Percentiles rank a stretch among this genome's conserved stretches.
phyloP scores from a whole-genome alignment of 1,140 invertebrate species.

The Trachymyrmex septentrionalis region DNA sequence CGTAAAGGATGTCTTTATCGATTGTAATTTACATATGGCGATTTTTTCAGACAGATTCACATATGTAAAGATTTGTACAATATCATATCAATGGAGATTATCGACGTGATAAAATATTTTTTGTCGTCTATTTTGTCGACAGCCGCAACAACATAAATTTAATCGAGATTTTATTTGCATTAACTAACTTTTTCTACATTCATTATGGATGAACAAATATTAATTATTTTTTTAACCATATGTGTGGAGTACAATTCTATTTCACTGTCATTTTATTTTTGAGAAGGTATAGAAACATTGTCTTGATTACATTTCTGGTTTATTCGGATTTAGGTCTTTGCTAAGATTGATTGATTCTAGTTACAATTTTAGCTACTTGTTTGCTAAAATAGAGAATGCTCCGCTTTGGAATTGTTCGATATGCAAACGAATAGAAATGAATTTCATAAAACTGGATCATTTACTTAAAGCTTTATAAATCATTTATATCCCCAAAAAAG shows the following conservation, averaged over 20 bases:
- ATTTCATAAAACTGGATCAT: constrained; percentile 61
- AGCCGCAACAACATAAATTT: constrained; percentile 29
- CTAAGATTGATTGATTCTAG: constrained; percentile 55
- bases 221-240: constrained; percentile 12
- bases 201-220: neutral
- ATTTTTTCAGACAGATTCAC: constrained; percentile 49
- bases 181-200: neutral
- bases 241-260: neutral
- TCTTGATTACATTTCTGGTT: neutral
- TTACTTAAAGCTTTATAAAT: constrained; percentile 64
- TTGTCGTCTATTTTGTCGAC: neutral
- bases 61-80: constrained; percentile 8
- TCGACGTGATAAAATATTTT: constrained; percentile 3
- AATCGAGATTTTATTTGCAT: neutral
- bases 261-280: neutral
- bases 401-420: constrained; percentile 59
- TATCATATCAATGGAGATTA: neutral
- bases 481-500: constrained; percentile 43
- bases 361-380: constrained; percentile 68
- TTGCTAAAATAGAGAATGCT: constrained; percentile 24
- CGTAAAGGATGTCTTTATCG: constrained; percentile 58
- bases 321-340: constrained; percentile 58
- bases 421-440: constrained; percentile 54
- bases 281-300: neutral
- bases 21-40: constrained; percentile 53